Percentiles rank a stretch among this genome's conserved stretches.
phyloP scores from a whole-genome alignment of 2,113 vertebrate species.

The Atlantisia rogersi region DNA sequence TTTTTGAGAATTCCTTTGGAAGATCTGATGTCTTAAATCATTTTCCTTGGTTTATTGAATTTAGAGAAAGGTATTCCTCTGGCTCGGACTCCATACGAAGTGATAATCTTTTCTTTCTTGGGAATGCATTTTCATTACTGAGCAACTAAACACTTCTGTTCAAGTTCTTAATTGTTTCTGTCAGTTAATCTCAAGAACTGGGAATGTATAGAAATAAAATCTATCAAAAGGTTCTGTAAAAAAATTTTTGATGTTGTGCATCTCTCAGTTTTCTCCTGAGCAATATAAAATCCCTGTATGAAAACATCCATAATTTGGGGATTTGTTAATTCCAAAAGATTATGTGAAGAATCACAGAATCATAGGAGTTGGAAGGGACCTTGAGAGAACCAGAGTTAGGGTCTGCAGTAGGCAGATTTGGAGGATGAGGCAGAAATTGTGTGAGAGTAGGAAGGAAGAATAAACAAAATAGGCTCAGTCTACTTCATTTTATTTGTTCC shows the following conservation, averaged over 20 bases:
- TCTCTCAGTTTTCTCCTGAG: neutral
- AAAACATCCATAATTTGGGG: neutral
- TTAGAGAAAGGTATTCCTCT: neutral
- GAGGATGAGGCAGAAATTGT: neutral
- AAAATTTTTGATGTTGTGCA: neutral
- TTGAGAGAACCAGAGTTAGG: neutral
- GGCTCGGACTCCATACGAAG: neutral
- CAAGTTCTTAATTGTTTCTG: neutral
- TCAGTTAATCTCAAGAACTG: neutral
- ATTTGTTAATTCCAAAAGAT: neutral
- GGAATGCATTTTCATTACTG: neutral
- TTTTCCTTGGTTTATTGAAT: constrained; percentile 20
- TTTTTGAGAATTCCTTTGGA: constrained; percentile 2
- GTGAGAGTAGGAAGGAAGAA: neutral
- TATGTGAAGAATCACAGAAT: neutral
- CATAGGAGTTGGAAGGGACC: too few species aligned
- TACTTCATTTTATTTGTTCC: neutral
- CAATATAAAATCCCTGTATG: neutral
- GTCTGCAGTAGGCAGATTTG: neutral
- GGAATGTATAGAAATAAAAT: neutral
- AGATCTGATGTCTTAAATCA: neutral
- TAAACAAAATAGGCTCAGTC: neutral
- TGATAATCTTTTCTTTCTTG: neutral
- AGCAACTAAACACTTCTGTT: neutral
- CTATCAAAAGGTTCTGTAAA: neutral